Evolutionary conservation across 2,888 invertebrate genomes (phyloP), one percentile per base, ranked within the genome.

Genomic region (Beris morrisii): DNA sequence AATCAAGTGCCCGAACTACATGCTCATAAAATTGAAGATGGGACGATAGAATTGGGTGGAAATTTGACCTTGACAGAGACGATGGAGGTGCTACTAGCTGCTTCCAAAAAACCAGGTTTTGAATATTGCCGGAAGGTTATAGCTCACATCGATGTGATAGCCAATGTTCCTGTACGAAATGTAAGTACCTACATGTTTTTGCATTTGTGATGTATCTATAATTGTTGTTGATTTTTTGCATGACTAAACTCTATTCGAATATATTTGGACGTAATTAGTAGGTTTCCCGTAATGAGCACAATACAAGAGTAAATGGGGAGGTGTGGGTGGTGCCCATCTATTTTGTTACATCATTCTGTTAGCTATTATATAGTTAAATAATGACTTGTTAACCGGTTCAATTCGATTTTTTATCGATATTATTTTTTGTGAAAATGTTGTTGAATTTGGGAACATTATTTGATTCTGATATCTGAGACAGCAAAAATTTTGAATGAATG

Each of bases 91-190:
- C 80, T 83, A 59, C 69, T 71, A 3, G 69, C 74, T 66, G 67
- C 75, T 15, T 72, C 76, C 0, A 76, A 75, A 31, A 63, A 64
- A 3, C 30, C 80, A 81, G 70, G 75, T 75, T 90, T 88, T 74
- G 78, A 80, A 3, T 89, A 91, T 76, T 79, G 89, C 63, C 82
- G 82, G 67, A 82, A 83, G 63, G 79, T 91, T 69, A 84, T 84
- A 48, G 81, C 86, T 53, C 90, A 91, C 72, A 82, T 91, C 74
- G 87, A 88, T 74, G 77, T 89, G 59, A 86, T 91, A 30, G 88
- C 87, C 3, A 85, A 84, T 73, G 82, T 84, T 28, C 84, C 86
- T n/a, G 84, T 88, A 7, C 77, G 87, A 74, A 87, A 87, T 77
- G 86, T 86, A 75, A 78, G 82, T 76, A 38, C 9, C 7, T 38